phyloP scores from a whole-genome alignment of 2,888 invertebrate genomes.

The Cerceris rybyensis region DNA sequence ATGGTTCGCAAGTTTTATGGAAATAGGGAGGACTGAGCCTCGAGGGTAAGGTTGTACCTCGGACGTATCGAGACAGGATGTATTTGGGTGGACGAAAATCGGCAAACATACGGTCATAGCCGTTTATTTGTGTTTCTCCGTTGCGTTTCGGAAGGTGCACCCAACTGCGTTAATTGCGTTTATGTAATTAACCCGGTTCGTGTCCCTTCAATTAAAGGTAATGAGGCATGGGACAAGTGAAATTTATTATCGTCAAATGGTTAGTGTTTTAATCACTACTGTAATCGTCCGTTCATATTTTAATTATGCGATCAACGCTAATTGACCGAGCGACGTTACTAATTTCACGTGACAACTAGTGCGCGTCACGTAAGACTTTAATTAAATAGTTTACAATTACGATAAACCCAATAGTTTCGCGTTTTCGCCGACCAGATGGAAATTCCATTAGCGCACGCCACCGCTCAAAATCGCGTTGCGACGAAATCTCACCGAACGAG shows the following conservation, averaged over 20 bases:
- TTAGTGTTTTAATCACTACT: conserved; percentile 18
- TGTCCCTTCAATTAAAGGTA: conserved; percentile 34
- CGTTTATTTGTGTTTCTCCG: not conserved
- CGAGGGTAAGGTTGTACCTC: no score
- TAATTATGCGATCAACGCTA: not conserved
- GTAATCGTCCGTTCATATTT: not conserved
- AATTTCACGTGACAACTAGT: not conserved
- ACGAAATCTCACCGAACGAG: not conserved
- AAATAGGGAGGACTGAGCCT: no score
- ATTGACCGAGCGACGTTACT: not conserved
- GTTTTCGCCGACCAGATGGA: not conserved
- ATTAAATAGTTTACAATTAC: not conserved
- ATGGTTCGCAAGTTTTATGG: no score
- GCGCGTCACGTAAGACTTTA: not conserved
- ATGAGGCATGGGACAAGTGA: conserved; percentile 28
- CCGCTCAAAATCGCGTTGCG: not conserved
- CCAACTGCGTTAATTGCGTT: conserved; percentile 33
- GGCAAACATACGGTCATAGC: not conserved
- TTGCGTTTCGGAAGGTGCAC: conserved; percentile 13
- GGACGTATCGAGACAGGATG: no score
- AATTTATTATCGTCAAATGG: conserved; percentile 32
- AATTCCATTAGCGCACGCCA: not conserved
- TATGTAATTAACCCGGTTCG: conserved; percentile 39
- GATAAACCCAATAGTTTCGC: not conserved
- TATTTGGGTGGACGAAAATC: not conserved